phyloP scores from a whole-genome alignment of 2,113 vertebrate genomes.

The Delphinus delphis region DNA sequence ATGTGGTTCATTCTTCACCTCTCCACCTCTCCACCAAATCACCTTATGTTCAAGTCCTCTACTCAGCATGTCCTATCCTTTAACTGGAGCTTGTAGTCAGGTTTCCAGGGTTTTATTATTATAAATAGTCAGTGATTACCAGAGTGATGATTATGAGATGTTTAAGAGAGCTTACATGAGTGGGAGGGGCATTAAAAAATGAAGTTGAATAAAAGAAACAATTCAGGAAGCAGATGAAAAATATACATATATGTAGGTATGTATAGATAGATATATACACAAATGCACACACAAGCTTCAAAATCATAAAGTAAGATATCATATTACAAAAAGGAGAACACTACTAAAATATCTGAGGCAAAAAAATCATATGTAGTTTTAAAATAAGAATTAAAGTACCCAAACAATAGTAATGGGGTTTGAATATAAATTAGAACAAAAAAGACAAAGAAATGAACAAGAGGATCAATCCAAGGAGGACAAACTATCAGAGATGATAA shows the following conservation, averaged over 20 bases:
- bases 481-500: not conserved
- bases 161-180: not conserved
- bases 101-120: not conserved
- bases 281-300: not conserved
- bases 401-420: not conserved
- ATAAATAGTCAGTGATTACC: not conserved
- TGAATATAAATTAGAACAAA: not conserved
- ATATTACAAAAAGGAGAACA: not conserved
- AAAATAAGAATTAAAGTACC: not conserved
- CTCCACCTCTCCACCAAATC: not conserved
- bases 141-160: not conserved
- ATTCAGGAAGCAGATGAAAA: not conserved
- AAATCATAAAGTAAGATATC: not conserved
- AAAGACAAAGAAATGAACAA: not conserved
- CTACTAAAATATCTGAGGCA: not conserved
- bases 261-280: not conserved
- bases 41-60: not conserved
- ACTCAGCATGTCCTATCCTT: not conserved
- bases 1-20: not conserved
- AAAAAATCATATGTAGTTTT: not conserved
- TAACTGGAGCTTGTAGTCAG: not conserved
- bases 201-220: not conserved
- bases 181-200: not conserved
- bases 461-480: not conserved
- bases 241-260: not conserved